Evolutionary conservation across 2,797 vertebrate species (phyloP).

Genomic region (Lutjanus argentimaculatus): DNA sequence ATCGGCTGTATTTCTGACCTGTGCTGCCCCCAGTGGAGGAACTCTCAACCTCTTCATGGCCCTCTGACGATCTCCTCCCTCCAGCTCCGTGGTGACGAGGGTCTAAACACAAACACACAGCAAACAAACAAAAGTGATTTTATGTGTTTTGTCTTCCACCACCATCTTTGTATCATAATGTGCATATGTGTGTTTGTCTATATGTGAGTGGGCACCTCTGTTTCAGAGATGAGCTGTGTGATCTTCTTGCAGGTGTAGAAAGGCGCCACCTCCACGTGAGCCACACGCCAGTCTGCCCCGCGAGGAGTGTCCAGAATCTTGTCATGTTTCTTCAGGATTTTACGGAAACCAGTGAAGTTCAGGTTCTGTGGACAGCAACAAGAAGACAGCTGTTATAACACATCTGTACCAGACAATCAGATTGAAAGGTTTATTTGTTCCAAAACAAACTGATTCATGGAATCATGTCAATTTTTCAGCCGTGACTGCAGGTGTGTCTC

Average conservation of each 20-base stretch:
- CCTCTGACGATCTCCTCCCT: slow-evolving; percentile 97
- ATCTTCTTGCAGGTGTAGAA: slow-evolving; percentile 99
- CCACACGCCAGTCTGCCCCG: slow-evolving; percentile 96
- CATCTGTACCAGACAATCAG: neutral
- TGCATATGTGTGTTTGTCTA: neutral
- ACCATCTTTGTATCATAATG: rapidly evolving
- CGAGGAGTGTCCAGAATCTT: slow-evolving; percentile 97
- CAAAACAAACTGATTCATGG: neutral
- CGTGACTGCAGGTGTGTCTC: neutral
- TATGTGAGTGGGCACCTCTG: slow-evolving; percentile 86
- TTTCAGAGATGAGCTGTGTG: slow-evolving; percentile 97
- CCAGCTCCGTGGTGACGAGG: slow-evolving; percentile 96
- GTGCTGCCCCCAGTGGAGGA: slow-evolving; percentile 96
- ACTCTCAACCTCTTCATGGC: slow-evolving; percentile 99
- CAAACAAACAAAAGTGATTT: slow-evolving; percentile 5
- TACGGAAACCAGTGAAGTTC: slow-evolving; percentile 98
- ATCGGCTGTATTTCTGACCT: slow-evolving; percentile 75
- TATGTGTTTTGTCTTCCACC: neutral
- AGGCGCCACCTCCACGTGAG: slow-evolving; percentile 96
- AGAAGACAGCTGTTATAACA: neutral
- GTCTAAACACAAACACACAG: slow-evolving; percentile 82
- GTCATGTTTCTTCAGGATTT: slow-evolving; percentile 99
- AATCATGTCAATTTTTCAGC: neutral
- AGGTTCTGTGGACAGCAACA: slow-evolving; percentile 88
- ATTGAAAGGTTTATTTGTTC: neutral